A percentile compares a stretch with the other conserved stretches of the same genome.
These are phyloP conservation scores for Drosophila lacicola DNA, from an alignment of 2,888 invertebrate species.

Conservation along the genomic window DNA sequence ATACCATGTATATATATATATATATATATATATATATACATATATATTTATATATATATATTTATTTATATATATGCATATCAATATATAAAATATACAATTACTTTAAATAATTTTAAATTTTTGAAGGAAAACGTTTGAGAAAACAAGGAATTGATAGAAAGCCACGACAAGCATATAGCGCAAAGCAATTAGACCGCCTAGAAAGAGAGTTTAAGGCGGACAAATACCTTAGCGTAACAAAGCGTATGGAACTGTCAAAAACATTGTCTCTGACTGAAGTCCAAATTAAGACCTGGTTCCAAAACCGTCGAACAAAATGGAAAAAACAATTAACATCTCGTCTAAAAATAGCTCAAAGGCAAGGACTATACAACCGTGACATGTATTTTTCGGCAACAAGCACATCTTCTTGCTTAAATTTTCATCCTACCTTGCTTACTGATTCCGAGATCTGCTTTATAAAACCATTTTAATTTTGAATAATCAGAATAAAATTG, in stretches of 20 bases:
- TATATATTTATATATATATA: no score
- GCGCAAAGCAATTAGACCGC: conserved; percentile 95
- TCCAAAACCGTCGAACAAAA: conserved; percentile 92
- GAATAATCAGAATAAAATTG: background rate
- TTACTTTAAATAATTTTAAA: background rate
- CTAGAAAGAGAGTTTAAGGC: conserved; percentile 97
- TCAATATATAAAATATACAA: background rate
- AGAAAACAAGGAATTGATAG: conserved; percentile 95
- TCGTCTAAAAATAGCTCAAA: conserved; percentile 93
- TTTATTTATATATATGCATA: no score
- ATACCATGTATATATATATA: no score
- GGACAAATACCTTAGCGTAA: conserved; percentile 98
- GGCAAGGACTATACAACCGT: conserved; percentile 90
- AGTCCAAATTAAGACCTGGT: conserved; percentile 71
- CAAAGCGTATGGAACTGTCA: conserved; percentile 96
- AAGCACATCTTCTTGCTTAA: conserved; percentile 32
- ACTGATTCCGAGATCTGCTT: conserved; percentile 61
- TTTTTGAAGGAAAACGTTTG: conserved; percentile 88
- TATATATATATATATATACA: no score
- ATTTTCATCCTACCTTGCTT: conserved; percentile 60
- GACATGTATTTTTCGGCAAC: conserved; percentile 86
- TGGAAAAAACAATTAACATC: conserved; percentile 98
- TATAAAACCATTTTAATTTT: conserved; percentile 36
- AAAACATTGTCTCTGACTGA: conserved; percentile 89
- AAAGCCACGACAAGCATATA: conserved; percentile 98